phyloP scores from a whole-genome alignment of 2,113 vertebrate genomes.

The Pleuronectes platessa region DNA sequence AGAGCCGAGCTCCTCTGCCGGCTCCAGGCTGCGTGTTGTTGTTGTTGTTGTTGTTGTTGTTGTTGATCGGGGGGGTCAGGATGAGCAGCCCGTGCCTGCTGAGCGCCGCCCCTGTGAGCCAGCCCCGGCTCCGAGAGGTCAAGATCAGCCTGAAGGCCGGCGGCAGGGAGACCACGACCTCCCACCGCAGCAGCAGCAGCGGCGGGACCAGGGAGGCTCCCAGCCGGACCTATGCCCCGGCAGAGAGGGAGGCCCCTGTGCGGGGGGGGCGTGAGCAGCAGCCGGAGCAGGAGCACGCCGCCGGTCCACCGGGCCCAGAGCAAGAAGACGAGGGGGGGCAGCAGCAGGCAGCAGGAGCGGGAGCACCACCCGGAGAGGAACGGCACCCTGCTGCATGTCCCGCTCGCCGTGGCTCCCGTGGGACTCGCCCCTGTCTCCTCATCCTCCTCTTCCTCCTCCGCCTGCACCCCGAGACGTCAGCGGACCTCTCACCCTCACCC shows the following conservation, averaged over 20 bases:
- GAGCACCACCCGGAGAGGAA: constrained; percentile 78
- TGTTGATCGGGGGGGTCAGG: constrained; percentile 47
- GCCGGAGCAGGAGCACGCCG: constrained; percentile 82
- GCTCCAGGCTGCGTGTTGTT: constrained; percentile 51
- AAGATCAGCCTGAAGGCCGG: constrained; percentile 81
- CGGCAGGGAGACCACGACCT: constrained; percentile 65
- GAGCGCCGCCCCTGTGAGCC: constrained; percentile 76
- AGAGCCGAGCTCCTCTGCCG: constrained; percentile 61
- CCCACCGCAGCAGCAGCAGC: constrained; percentile 36
- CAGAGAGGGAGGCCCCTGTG: constrained; percentile 66
- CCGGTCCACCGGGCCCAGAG: constrained; percentile 72
- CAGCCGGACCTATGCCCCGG: constrained; percentile 44
- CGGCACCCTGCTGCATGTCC: constrained; percentile 66
- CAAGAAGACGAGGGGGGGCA: constrained; percentile 59
- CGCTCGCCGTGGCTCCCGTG: constrained; percentile 32
- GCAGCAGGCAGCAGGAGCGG: constrained; percentile 40
- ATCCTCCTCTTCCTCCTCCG: constrained; percentile 57
- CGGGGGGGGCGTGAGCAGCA: constrained; percentile 60
- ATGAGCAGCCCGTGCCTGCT: constrained; percentile 85
- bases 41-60: constrained; percentile 8
- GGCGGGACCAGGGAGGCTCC: constrained; percentile 54
- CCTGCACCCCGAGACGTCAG: constrained; percentile 62
- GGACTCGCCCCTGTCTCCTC: constrained; percentile 58
- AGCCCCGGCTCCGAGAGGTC: constrained; percentile 80
- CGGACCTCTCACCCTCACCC: constrained; percentile 59